These are phyloP conservation scores for Dendrocopos noguchii DNA, from an alignment of 2,113 vertebrate species.

Conservation along the genomic window DNA sequence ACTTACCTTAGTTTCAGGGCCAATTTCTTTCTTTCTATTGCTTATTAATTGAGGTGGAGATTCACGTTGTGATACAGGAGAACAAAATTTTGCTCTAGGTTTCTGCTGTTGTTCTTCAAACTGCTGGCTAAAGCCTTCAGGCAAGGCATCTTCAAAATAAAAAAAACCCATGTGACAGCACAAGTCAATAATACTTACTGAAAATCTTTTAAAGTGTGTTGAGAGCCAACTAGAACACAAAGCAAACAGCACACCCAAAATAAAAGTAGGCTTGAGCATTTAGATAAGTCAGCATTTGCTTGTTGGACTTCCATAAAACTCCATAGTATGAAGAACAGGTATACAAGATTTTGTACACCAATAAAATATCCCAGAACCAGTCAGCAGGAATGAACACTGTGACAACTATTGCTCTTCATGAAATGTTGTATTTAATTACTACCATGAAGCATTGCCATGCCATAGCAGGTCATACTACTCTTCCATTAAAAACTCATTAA, in stretches of 20 bases:
- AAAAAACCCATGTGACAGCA: not conserved
- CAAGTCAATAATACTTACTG: not conserved
- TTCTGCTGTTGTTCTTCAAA: constrained; percentile 90
- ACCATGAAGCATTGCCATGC: not conserved
- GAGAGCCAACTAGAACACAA: not conserved
- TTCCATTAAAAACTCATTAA: not conserved
- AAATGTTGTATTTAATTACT: not conserved
- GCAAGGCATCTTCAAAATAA: constrained; percentile 85
- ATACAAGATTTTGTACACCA: not conserved
- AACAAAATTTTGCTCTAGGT: constrained; percentile 84
- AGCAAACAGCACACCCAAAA: not conserved
- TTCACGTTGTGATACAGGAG: constrained; percentile 56
- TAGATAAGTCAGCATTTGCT: not conserved
- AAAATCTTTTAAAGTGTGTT: not conserved
- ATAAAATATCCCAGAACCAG: not conserved
- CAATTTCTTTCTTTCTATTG: constrained; percentile 51
- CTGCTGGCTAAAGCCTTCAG: constrained; percentile 95
- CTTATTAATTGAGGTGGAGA: constrained; percentile 7
- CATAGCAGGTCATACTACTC: not conserved
- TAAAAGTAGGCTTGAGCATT: not conserved
- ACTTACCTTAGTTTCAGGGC: constrained; percentile 77
- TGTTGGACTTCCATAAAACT: not conserved
- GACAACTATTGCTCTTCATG: fast-evolving
- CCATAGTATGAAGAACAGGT: not conserved
- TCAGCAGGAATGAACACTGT: not conserved